Conservation (phyloP, 1,140 invertebrate species). For the Batillaria attramentaria region DNA sequence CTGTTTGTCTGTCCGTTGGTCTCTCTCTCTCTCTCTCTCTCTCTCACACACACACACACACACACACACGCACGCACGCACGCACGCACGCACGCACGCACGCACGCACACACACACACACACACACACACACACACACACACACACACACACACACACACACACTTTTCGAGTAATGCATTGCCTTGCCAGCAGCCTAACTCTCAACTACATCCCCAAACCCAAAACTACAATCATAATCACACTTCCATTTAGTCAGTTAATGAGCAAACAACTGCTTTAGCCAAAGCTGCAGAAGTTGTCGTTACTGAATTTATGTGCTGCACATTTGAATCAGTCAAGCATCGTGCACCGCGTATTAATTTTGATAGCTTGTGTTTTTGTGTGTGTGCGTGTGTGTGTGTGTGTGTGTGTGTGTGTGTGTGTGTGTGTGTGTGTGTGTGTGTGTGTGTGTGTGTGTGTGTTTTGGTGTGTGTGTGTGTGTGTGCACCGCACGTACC, state of each 20-base stretch:
- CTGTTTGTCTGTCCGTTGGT: background rate
- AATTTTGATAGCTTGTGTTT: background rate
- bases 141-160: background rate
- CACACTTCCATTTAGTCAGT: background rate
- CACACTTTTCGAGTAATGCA: background rate
- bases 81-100: background rate
- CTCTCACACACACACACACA: conserved; percentile 15
- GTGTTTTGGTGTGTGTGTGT: background rate
- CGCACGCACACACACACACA: background rate
- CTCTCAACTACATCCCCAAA: background rate
- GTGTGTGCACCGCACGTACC: background rate
- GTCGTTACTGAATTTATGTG: background rate
- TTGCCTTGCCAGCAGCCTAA: background rate
- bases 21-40: background rate
- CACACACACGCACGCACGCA: conserved; percentile 5
- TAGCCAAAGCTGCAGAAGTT: background rate
- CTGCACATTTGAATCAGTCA: background rate
- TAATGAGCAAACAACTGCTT: background rate
- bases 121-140: background rate
- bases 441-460: background rate
- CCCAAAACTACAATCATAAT: background rate
- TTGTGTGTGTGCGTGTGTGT: background rate
- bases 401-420: background rate
- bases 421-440: background rate
- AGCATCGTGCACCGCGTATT: background rate